Conservation (phyloP, 2,797 vertebrate genomes). For the Garrulus glandarius region DNA sequence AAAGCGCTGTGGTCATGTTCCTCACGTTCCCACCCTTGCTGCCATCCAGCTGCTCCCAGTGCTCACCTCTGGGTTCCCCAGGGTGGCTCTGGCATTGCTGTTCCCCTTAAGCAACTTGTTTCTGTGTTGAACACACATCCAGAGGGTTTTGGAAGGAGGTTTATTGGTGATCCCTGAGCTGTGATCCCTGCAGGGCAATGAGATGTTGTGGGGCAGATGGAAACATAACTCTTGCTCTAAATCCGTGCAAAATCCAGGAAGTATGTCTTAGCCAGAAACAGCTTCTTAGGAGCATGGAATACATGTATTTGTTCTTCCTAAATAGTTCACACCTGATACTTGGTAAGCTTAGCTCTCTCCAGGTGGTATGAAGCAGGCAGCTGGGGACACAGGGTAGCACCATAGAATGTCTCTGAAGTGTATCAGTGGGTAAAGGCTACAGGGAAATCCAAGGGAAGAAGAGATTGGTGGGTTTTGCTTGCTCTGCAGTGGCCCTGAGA, state of each 20-base stretch:
- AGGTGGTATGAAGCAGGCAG: neutral
- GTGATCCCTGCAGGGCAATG: neutral
- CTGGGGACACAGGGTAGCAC: neutral
- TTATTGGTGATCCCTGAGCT: neutral
- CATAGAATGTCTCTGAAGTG: neutral
- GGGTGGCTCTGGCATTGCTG: neutral
- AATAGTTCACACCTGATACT: neutral
- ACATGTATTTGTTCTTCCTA: neutral
- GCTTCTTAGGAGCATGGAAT: neutral
- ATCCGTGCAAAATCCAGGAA: neutral
- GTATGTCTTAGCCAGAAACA: neutral
- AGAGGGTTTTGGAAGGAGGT: neutral
- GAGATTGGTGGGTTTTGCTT: neutral
- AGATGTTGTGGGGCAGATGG: neutral
- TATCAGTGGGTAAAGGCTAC: neutral
- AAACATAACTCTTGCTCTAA: neutral
- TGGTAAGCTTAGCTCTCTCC: neutral
- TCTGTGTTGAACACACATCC: neutral
- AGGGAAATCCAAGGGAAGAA: neutral
- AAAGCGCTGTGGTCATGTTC: fast-evolving
- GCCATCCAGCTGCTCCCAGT: neutral
- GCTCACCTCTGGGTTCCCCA: neutral
- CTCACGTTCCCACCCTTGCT: fast-evolving
- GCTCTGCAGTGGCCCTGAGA: neutral
- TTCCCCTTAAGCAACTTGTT: neutral